Evolutionary conservation across 2,888 invertebrate genomes (phyloP), one percentile per base, ranked within the genome.

Genomic region (Tenthredo distinguenda): DNA sequence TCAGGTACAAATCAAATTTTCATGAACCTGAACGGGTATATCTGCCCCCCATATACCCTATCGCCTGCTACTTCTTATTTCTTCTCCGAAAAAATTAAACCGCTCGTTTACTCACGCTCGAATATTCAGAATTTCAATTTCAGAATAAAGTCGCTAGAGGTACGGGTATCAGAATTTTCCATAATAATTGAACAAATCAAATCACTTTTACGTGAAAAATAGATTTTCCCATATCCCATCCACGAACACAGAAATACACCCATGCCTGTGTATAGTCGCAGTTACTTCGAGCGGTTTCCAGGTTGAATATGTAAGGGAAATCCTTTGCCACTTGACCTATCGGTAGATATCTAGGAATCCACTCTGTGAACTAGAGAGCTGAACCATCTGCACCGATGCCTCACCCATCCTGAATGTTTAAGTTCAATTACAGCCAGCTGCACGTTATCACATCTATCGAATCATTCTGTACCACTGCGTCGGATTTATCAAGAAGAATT

Each of bases 261-360:
- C 7, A 81, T 81, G 37, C 81, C 40, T 62, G 21, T 40, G 15
- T 37, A 21, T n/a, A n/a, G 31, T 40, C 62, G 21, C 18, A 26
- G 62, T 62, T 15, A 62, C 21, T 12, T 81, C 81, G 43, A 81
- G 81, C 62, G 62, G 40, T 1, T 62, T 50, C 40, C 58, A 37
- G 21, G 58, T 50, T 58, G 81, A 37, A 81, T 81, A 62, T 62
- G 62, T 58, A 40, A 81, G 58, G 40, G 81, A 12, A 58, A 40
- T 37, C 58, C 62, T 81, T 40, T 37, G 62, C 62, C 81, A 81
- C 81, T 81, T 81, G 81, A 81, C 81, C 81, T 81, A 81, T 81
- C 62, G 81, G 81, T 21, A 40, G 34, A 81, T n/a, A 55, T 81
- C 81, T 58, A 26, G 40, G 15, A 58, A 40, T 58, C 58, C 31